These are phyloP conservation scores for Andrena chrysosceles DNA, from an alignment of 2,888 invertebrate species.

Conservation along the genomic window DNA sequence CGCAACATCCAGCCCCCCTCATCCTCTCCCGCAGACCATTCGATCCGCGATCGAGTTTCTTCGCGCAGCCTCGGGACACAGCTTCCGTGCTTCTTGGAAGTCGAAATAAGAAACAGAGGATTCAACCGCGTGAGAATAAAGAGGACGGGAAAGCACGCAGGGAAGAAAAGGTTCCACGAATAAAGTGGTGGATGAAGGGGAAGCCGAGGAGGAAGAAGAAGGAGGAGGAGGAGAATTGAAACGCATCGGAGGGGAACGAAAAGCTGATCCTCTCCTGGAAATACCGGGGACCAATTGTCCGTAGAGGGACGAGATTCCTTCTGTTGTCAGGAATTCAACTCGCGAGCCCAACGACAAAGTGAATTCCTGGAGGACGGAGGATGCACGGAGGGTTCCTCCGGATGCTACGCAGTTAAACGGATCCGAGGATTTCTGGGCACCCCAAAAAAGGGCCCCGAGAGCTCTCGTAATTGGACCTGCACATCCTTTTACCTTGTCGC, in stretches of 20 bases:
- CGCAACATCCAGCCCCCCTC: slow-evolving; percentile 32
- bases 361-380: slow-evolving; percentile 68
- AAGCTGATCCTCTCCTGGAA: slow-evolving; percentile 71
- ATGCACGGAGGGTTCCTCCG: slow-evolving; percentile 47
- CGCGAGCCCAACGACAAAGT: slow-evolving; percentile 70
- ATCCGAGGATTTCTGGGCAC: slow-evolving; percentile 52
- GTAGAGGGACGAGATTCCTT: slow-evolving; percentile 73
- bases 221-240: slow-evolving; percentile 65
- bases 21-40: neutral
- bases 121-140: slow-evolving; percentile 67
- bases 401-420: slow-evolving; percentile 53
- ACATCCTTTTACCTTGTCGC: slow-evolving; percentile 67
- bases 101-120: slow-evolving; percentile 68
- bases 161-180: slow-evolving; percentile 59
- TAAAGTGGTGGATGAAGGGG: slow-evolving; percentile 41
- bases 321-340: slow-evolving; percentile 73
- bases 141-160: slow-evolving; percentile 46
- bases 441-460: slow-evolving; percentile 53
- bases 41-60: slow-evolving; percentile 9
- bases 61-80: slow-evolving; percentile 2
- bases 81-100: slow-evolving; percentile 30
- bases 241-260: slow-evolving; percentile 72
- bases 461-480: slow-evolving; percentile 66
- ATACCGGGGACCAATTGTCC: slow-evolving; percentile 71
- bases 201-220: slow-evolving; percentile 44